Conservation (phyloP, 2,113 vertebrate species). For the Bujurquina vittata region DNA sequence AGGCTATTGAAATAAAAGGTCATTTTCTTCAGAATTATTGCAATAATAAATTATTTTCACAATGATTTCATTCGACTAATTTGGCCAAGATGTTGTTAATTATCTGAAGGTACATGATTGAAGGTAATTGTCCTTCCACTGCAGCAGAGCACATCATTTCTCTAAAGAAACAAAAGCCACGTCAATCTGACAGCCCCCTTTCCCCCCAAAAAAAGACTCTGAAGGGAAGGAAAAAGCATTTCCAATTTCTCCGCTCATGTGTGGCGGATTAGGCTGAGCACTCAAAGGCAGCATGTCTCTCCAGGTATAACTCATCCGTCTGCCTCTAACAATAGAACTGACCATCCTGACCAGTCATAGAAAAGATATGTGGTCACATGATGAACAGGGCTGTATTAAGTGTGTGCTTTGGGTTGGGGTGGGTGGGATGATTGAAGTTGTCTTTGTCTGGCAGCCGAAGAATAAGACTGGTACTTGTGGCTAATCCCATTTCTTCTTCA, state of each 20-base stretch:
- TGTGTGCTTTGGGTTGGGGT: conserved; percentile 32
- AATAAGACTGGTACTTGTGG: conserved; percentile 42
- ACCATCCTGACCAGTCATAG: conserved; percentile 56
- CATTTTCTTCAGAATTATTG: background rate
- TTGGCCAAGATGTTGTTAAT: background rate
- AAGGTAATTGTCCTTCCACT: background rate
- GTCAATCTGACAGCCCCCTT: background rate
- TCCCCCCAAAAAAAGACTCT: background rate
- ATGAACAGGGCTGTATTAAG: conserved; percentile 61
- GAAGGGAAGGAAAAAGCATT: conserved; percentile 2
- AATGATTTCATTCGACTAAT: no score
- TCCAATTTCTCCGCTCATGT: background rate
- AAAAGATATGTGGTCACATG: conserved; percentile 61
- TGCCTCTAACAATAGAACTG: conserved; percentile 76
- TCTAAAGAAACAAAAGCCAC: background rate
- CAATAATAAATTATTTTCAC: accelerated
- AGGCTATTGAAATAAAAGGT: accelerated
- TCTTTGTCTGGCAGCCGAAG: conserved; percentile 60
- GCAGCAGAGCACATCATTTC: background rate
- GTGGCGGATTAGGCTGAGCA: background rate
- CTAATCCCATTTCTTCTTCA: conserved; percentile 41
- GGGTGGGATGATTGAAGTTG: conserved; percentile 50
- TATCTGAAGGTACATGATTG: background rate
- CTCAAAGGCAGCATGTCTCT: conserved; percentile 49
- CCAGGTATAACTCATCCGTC: conserved; percentile 57